Evolutionary conservation across 2,888 invertebrate genomes (phyloP), one percentile per base, ranked within the genome.

Genomic region (Eupithecia insigniata): DNA sequence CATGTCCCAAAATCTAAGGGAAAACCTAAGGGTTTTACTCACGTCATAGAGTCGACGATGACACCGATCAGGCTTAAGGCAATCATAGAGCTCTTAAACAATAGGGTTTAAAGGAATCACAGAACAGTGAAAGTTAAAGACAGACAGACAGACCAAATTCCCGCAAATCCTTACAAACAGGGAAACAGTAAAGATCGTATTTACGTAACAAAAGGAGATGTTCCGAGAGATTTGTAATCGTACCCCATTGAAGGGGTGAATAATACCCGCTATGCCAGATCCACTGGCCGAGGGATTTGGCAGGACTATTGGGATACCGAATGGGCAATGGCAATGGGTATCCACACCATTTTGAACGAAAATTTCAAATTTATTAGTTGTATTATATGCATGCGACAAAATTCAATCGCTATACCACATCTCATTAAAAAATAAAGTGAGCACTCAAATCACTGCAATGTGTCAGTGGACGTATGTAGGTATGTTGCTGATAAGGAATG

Each of bases 231-330:
- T 88, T 85, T 87, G 87, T 86, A 69, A 74, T 74, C 69, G 74
- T 62, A 74, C 67, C 69, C 65, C 70, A 71, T 66, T 73, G 83
- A 89, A 92, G 90, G 92, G 92, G 92, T 91, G 91, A 91, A 92
- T 92, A 92, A 90, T 88, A 86, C 85, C 77, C 51, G 22, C 51
- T 22, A 12, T 10, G 51, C 51, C 55, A 79, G 83, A 64, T 36
- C 64, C 22, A 64, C 64, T 64, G 36, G 34, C 64, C 64, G 22
- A 36, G 64, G 64, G 64, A 26, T 32, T 16, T 39, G 55, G 22
- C 10, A 14, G n/a, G 34, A 5, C 22, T 62, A 36, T 64, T 64
- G 26, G 14, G 60, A 60, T 60, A 30, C 14, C 6, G 22, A n/a
- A 26, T 64, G 64, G 36, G 18, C 8, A 32, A 62, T 62, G 36